These are phyloP conservation scores for Mythimna impura DNA, from an alignment of 2,888 invertebrate genomes.

Conservation along the genomic window DNA sequence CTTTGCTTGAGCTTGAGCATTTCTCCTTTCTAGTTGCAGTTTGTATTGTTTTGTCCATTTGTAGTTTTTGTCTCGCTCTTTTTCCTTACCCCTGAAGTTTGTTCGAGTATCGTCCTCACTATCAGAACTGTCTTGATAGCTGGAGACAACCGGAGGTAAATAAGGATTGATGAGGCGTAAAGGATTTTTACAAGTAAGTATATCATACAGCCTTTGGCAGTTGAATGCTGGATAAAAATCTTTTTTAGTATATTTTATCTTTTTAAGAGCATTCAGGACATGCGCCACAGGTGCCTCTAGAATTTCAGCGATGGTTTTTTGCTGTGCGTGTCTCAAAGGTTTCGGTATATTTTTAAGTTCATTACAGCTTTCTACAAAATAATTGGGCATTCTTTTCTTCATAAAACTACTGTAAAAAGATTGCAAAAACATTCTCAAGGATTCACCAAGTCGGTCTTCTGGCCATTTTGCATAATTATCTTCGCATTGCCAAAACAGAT, in stretches of 20 bases:
- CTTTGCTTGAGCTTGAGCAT: conserved; percentile 73
- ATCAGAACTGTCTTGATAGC: conserved; percentile 77
- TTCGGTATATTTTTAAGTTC: conserved; percentile 93
- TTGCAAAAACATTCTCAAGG: conserved; percentile 91
- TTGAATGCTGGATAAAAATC: conserved; percentile 92
- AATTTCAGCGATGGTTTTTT: conserved; percentile 92
- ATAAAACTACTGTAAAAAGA: conserved; percentile 92
- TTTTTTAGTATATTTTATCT: conserved; percentile 91
- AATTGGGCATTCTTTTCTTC: conserved; percentile 92
- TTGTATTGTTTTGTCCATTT: conserved; percentile 85
- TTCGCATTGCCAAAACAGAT: conserved; percentile 95
- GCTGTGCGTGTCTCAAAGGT: conserved; percentile 91
- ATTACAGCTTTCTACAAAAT: conserved; percentile 93
- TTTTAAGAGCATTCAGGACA: conserved; percentile 92
- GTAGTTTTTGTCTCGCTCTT: conserved; percentile 87
- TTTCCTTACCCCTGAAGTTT: conserved; percentile 87
- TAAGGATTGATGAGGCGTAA: conserved; percentile 86
- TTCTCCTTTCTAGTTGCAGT: conserved; percentile 82
- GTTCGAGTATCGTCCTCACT: conserved; percentile 82
- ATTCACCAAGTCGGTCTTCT: conserved; percentile 93
- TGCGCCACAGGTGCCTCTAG: conserved; percentile 93
- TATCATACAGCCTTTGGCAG: conserved; percentile 90
- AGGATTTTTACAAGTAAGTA: conserved; percentile 90
- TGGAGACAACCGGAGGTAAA: conserved; percentile 72
- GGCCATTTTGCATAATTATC: conserved; percentile 93